phyloP scores from a whole-genome alignment of 2,888 invertebrate species.

The Amphipoea lucens region DNA sequence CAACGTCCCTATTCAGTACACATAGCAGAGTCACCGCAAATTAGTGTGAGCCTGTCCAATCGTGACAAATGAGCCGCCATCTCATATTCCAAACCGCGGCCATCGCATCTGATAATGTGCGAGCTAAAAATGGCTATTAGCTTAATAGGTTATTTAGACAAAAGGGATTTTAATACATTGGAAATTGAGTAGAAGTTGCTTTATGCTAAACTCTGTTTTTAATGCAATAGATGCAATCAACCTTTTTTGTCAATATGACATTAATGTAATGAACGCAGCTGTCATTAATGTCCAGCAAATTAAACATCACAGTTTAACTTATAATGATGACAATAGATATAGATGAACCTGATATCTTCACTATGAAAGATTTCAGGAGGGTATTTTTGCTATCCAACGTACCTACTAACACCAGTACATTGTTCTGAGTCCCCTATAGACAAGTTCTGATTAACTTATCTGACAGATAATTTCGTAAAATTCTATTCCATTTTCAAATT shows the following conservation, averaged over 20 bases:
- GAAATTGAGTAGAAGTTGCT: neutral
- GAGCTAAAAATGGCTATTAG: slow-evolving; percentile 18
- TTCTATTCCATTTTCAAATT: neutral
- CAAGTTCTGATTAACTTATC: neutral
- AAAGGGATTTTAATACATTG: neutral
- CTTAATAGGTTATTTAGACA: neutral
- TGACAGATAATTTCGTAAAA: neutral
- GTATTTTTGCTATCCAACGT: neutral
- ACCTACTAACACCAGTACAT: neutral
- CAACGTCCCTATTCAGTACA: slow-evolving; percentile 35
- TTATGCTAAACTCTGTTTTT: too few relatives aligned
- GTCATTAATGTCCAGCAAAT: too few relatives aligned
- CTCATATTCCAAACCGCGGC: slow-evolving; percentile 44
- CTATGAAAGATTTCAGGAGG: neutral
- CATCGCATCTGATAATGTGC: slow-evolving; percentile 39
- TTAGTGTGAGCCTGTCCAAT: slow-evolving; percentile 39
- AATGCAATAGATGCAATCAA: too few relatives aligned
- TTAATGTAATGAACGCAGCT: too few relatives aligned
- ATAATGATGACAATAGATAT: too few relatives aligned
- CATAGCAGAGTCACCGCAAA: slow-evolving; percentile 50
- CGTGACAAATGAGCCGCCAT: slow-evolving; percentile 40
- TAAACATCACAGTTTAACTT: too few relatives aligned
- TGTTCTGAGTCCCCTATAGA: neutral
- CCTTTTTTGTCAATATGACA: too few relatives aligned
- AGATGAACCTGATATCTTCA: neutral